phyloP scores from a whole-genome alignment of 2,888 invertebrate genomes.

The Coremacera marginata region DNA sequence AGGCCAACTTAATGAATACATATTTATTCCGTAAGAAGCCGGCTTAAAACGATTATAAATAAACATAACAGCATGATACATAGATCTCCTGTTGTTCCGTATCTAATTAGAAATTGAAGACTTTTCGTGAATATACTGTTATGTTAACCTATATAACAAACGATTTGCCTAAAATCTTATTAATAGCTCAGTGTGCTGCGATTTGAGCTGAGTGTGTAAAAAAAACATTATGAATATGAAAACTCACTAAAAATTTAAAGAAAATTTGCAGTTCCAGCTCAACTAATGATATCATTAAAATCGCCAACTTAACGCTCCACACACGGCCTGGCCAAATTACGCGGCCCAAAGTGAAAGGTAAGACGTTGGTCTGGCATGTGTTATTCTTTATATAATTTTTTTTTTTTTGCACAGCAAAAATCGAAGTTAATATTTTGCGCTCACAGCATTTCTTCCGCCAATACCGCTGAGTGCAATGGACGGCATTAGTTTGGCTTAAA shows the following conservation, averaged over 20 bases:
- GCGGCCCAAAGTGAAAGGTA: background rate
- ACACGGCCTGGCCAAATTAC: background rate
- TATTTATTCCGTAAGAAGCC: too few relatives aligned
- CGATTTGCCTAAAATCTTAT: too few relatives aligned
- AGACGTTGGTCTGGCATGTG: background rate
- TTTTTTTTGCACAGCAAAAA: background rate
- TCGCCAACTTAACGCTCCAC: background rate
- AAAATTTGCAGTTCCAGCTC: background rate
- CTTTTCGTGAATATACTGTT: too few relatives aligned
- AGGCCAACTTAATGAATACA: too few relatives aligned
- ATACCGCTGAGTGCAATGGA: slow-evolving; percentile 2
- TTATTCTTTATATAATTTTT: background rate
- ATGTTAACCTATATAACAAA: too few relatives aligned
- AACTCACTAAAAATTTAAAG: background rate
- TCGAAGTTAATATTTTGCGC: background rate
- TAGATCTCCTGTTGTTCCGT: too few relatives aligned
- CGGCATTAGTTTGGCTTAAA: background rate
- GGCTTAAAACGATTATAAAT: too few relatives aligned
- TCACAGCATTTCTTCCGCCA: background rate
- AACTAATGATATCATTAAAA: background rate
- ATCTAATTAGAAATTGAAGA: too few relatives aligned
- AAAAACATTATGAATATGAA: background rate
- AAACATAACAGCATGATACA: too few relatives aligned
- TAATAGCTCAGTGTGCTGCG: too few relatives aligned
- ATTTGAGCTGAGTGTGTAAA: too few relatives aligned